Base-by-base conservation (phyloP, 2,113 vertebrate genomes). In the Mesocricetus auratus region DNA sequence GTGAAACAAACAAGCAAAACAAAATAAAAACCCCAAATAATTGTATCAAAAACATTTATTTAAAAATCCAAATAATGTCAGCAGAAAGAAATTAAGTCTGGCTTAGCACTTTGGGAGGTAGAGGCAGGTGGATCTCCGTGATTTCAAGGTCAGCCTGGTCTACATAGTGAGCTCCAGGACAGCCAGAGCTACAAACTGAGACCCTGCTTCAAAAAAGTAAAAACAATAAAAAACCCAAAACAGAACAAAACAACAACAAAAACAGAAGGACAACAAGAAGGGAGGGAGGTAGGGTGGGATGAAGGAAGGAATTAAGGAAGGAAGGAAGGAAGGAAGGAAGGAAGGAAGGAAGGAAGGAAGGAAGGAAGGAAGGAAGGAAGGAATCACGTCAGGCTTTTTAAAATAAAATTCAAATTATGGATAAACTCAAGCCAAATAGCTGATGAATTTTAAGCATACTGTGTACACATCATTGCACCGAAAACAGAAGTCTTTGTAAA, bases 391-490 rank as follows among this genome's bases (percentile, higher is more conserved):
- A 29, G 36, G 75, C 56, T 64, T 86, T 66, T 53, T 39, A 69
- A 73, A 33, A 39, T 82, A 90, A 73, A 88, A 92, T 12, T 64
- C 62, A 87, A 81, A 83, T 83, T 26, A 85, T 17, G 36, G 11
- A 42, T 88, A 73, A 92, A 47, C 7, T 45, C 81, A 89, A 79
- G 79, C 1, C 50, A 78, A 78, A 29, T 7, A 78, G 82, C 21
- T 82, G 50, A 95, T 45, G 21, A 91, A 89, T 94, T 93, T 94
- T 45, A 92, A 64, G 92, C 12, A 89, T 2, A 53, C 1, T 75
- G 53, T 12, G 91, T 36, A 93, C 62, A 91, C 86, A 87, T 58
- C 60, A 64, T 42, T 42, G 39, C 10, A 74, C 45, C 16, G 12
- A 91, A 74, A 93, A 81, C 0, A 42, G 5, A 91, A 83, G 56